Percentiles rank a stretch among this genome's conserved stretches.
These are phyloP conservation scores for Brachypterus glaber DNA, from an alignment of 2,888 invertebrate species.

Conservation along the genomic window DNA sequence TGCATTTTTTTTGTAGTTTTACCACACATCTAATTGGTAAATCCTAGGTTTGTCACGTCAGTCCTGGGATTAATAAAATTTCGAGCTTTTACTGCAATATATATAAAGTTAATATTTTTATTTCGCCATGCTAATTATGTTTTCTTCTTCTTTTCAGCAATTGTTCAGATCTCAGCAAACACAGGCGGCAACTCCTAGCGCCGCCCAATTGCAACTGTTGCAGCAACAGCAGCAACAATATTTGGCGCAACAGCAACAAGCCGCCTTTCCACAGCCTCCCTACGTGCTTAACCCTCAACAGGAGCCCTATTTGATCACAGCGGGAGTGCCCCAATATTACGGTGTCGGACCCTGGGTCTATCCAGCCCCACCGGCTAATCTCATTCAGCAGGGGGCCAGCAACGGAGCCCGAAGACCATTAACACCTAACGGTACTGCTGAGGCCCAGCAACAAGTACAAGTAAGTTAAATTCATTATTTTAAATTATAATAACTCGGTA, in stretches of 20 bases:
- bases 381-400: slow-evolving; percentile 58
- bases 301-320: slow-evolving; percentile 70
- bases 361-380: slow-evolving; percentile 55
- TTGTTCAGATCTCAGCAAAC: slow-evolving; percentile 80
- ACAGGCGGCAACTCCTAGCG: slow-evolving; percentile 58
- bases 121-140: slow-evolving; percentile 7
- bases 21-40: neutral
- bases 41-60: neutral
- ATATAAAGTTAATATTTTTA: slow-evolving; percentile 6
- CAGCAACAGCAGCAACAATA: slow-evolving; percentile 69
- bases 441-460: slow-evolving; percentile 50
- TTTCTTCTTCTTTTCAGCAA: slow-evolving; percentile 55
- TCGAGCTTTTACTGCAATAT: too few species aligned
- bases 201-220: slow-evolving; percentile 65
- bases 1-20: neutral
- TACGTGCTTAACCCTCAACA: slow-evolving; percentile 73
- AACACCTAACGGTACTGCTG: slow-evolving; percentile 63
- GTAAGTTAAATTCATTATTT: too few species aligned
- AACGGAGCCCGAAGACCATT: slow-evolving; percentile 63
- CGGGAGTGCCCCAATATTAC: slow-evolving; percentile 85
- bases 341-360: slow-evolving; percentile 91
- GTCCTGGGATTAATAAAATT: too few species aligned
- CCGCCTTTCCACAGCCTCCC: slow-evolving; percentile 63
- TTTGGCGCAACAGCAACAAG: slow-evolving; percentile 59
- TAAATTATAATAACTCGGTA: too few species aligned